Evolutionary conservation across 2,113 vertebrate genomes (phyloP), one percentile per base, ranked within the genome.

Genomic region (Ranitomeya imitator): DNA sequence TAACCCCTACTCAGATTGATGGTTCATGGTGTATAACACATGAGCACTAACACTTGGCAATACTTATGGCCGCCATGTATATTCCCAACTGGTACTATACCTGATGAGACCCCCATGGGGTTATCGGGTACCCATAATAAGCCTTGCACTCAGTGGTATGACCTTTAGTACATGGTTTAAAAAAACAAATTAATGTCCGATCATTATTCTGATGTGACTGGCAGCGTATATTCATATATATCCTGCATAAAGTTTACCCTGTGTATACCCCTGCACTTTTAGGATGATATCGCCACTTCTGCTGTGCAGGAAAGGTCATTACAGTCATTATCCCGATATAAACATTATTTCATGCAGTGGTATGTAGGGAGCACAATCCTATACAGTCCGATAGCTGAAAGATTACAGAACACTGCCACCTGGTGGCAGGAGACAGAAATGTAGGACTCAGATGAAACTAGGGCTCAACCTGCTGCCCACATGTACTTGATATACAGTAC

Each of bases 1-100:
- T 87, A 87, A 59, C 86, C 78, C 78, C 63, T 85, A n/a, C 3
- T 2, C 45, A 69, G 37, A 18, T 84, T 69, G 1, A 84, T 71
- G 8, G 37, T 7, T 18, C 12, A 55, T 52, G 71, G 65, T 51
- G 15, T 26, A n/a, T 84, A n/a, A 54, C 51, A 69, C 19, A 23
- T 1, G 6, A 84, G 45, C 51, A 79, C 51, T 23, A 23, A 59
- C 37, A 31, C 23, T 18, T 2, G 8, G 23, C 6, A 18, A 45
- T 16, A 74, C 71, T 2, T 7, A 45, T 45, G 37, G 71, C 37
- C 19, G 14, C 31, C 73, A 76, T 76, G 51, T 76, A 19, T 52
- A 26, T 52, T 21, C 31, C 73, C 7, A 51, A 21, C 73, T 51
- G 45, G 45, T 52, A 26, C 12, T 26, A 69, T 31, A 45, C 18